Evolutionary conservation across 2,113 vertebrate species (phyloP), one percentile per base, ranked within the genome.

Genomic region (Lasiurus borealis): DNA sequence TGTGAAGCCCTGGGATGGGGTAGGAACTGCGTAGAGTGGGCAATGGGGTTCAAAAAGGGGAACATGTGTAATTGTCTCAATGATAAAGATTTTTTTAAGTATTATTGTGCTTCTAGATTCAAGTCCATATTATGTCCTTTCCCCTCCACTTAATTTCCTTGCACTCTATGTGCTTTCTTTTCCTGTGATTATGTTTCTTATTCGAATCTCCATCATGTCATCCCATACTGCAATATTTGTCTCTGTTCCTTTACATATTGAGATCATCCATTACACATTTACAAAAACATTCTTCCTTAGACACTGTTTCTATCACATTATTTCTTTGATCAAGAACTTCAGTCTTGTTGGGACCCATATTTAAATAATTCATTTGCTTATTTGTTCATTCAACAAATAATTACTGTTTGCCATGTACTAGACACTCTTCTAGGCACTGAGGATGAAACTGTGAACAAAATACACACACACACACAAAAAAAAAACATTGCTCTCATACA

Each of bases 261-360:
- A 89, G 14, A 73, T 15, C 25, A 62, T 52, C 48, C 40, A 83
- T 87, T 66, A 36, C 36, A 59, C 40, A 84, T 36, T 54, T 52
- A 85, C 19, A 96, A 77, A 81, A 48, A 23, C 64, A 52, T 31
- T 72, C 68, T 93, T 81, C n/a, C 27, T 54, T 83, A 10, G 5
- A 25, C 19, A 76, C 9, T 48, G 18, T 73, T 88, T 88, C 18
- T 64, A 16, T 88, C 52, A 66, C 36, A 75, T 69, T 59, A 72
- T 14, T 62, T 12, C 27, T 68, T 81, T 72, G 52, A 36, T 92
- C 80, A 87, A 94, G 15, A 93, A 14, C n/a, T 85, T 87, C 18
- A 31, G 25, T 77, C 52, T 72, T 57, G 3, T 69, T 11, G 25
- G 34, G 94, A 12, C 6, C 52, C 25, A 36, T 44, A 52, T 86